Evolutionary conservation across 2,113 vertebrate genomes (phyloP).

Genomic region (Chelonoidis abingdonii): DNA sequence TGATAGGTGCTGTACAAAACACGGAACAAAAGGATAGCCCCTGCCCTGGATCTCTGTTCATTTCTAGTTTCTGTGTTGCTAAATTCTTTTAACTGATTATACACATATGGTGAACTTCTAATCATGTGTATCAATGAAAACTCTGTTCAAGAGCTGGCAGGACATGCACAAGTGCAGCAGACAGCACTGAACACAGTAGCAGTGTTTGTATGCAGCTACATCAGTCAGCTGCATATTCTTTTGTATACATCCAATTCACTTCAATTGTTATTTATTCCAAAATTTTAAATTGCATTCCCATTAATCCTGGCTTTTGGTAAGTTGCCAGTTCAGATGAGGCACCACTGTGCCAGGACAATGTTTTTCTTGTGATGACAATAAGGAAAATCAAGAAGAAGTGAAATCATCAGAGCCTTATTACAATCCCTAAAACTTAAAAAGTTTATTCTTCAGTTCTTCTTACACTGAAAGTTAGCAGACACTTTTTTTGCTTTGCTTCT

Average conservation of each 20-base stretch:
- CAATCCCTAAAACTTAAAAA: background rate
- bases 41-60: background rate
- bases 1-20: background rate
- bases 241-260: background rate
- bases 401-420: background rate
- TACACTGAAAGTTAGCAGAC: background rate
- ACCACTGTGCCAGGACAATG: background rate
- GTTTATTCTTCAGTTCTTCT: background rate
- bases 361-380: background rate
- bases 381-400: background rate
- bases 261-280: background rate
- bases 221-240: background rate
- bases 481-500: background rate
- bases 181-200: background rate
- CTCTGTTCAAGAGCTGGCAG: background rate
- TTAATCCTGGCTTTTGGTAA: background rate
- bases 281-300: background rate
- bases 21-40: background rate
- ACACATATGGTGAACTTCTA: accelerated
- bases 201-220: background rate
- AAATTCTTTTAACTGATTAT: background rate
- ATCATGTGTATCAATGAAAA: accelerated
- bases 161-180: background rate
- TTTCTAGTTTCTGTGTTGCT: background rate
- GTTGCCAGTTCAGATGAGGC: background rate